Base-by-base conservation (phyloP, 2,113 vertebrate genomes). In the mouse (Mus musculus) region DNA sequence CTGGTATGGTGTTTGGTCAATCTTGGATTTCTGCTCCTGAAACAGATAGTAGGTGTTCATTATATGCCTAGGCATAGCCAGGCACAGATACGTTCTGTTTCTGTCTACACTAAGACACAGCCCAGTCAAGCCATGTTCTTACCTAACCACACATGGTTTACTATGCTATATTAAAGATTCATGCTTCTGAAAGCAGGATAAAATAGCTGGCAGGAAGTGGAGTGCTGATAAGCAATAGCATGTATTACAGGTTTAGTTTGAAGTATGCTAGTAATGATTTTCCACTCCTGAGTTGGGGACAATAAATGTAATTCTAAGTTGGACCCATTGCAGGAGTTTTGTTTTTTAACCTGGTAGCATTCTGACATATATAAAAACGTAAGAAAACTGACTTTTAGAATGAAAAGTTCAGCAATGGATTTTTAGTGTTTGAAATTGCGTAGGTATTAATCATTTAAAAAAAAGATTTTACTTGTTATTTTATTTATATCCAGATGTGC, bases 381-480 rank as follows among this genome's bases (percentile, higher is more conserved):
- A 69, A 67, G 77, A 80, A 89, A 69, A 82, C 69, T 61, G 28
- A 95, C 86, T 92, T 71, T 85, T 88, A 73, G 54, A 72, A 33
- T 67, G 54, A 72, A 59, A 80, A 52, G 91, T 86, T 71, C 30
- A 93, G 86, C 90, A 88, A 67, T 92, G 26, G 67, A 42, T 54
- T 93, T 93, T 93, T 76, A 67, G 86, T 42, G 33, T 75, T 90
- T 95, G 56, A 84, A 94, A 90, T 81, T 76, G 82, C 52, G 10
- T 81, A 28, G 69, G 26, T 85, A 49, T 26, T 88, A 78, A 19
- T 14, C 72, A 39, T 78, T 82, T 84, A 0, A 56, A 56, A 59
- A 84, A 39, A 42, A 28, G 7, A 42, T 42, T 30, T 69, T 28
- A 30, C 22, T 24, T 65, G 1, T 19, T 30, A 46, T 30, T 30